These are phyloP conservation scores for Zaprionus inermis DNA, from an alignment of 1,140 invertebrate genomes.

Conservation along the genomic window DNA sequence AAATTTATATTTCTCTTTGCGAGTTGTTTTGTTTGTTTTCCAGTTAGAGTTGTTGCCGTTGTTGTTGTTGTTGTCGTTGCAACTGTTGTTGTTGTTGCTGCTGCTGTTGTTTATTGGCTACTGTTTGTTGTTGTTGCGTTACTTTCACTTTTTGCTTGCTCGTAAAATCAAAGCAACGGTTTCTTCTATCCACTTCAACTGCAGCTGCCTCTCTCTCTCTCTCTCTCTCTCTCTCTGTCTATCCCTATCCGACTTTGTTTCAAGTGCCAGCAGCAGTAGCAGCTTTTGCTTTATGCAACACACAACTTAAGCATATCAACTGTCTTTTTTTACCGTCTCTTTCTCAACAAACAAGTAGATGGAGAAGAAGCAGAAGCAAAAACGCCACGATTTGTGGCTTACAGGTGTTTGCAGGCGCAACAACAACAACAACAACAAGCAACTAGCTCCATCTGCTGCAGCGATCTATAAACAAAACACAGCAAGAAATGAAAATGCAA, in stretches of 20 bases:
- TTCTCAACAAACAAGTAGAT: slow-evolving; percentile 19
- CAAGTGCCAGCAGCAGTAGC: slow-evolving; percentile 42
- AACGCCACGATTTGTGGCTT: slow-evolving; percentile 72
- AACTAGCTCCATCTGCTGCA: slow-evolving; percentile 56
- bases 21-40: slow-evolving; percentile 40
- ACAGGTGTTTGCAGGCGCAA: slow-evolving; percentile 67
- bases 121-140: slow-evolving; percentile 66
- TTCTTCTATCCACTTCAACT: slow-evolving; percentile 65
- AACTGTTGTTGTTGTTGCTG: slow-evolving; percentile 40
- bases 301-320: slow-evolving; percentile 72
- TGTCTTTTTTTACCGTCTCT: slow-evolving; percentile 59
- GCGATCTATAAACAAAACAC: slow-evolving; percentile 14
- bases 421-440: slow-evolving; percentile 17
- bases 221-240: slow-evolving; percentile 3
- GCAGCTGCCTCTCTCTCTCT: slow-evolving; percentile 19
- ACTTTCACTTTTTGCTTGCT: slow-evolving; percentile 73
- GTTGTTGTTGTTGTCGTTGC: slow-evolving; percentile 39
- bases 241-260: slow-evolving; percentile 26
- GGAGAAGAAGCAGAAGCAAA: slow-evolving; percentile 13
- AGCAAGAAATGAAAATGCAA: slow-evolving; percentile 10
- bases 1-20: slow-evolving; percentile 58
- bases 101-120: slow-evolving; percentile 72
- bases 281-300: slow-evolving; percentile 67
- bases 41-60: slow-evolving; percentile 34
- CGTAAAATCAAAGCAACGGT: slow-evolving; percentile 63